A percentile compares a stretch with the other conserved stretches of the same genome.
phyloP scores from a whole-genome alignment of 1,140 invertebrate genomes.

The Mesaphorura yosii region DNA sequence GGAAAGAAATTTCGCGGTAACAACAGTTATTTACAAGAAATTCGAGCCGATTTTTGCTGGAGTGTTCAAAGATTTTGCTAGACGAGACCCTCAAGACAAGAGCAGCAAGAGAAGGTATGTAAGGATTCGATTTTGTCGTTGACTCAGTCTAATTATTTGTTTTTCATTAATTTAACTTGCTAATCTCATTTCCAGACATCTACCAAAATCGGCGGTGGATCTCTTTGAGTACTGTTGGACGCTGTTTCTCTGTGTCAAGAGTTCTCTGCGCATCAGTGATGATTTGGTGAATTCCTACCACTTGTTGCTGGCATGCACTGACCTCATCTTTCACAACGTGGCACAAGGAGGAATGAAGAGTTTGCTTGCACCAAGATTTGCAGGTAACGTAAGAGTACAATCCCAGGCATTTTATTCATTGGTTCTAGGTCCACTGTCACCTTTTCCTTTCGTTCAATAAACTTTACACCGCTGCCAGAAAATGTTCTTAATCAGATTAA shows the following conservation, averaged over 20 bases:
- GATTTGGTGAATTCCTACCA: slow-evolving; percentile 93
- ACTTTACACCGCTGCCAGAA: not conserved
- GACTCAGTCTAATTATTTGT: slow-evolving; percentile 1
- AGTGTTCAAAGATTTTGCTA: slow-evolving; percentile 52
- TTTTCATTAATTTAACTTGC: not conserved
- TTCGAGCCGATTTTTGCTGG: slow-evolving; percentile 78
- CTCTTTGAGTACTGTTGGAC: slow-evolving; percentile 90
- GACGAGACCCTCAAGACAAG: slow-evolving; percentile 17
- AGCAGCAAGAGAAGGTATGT: slow-evolving; percentile 21
- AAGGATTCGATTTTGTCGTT: slow-evolving; percentile 7
- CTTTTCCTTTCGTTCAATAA: too few relatives aligned
- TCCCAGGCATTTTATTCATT: too few relatives aligned
- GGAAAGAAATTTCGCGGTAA: slow-evolving; percentile 87
- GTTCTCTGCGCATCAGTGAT: slow-evolving; percentile 64
- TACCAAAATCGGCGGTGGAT: slow-evolving; percentile 61
- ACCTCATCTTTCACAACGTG: slow-evolving; percentile 80
- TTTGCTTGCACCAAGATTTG: slow-evolving; percentile 71
- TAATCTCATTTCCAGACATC: slow-evolving; percentile 40
- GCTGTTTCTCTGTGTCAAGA: slow-evolving; percentile 83
- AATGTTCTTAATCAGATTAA: slow-evolving; percentile 14
- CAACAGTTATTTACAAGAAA: slow-evolving; percentile 86
- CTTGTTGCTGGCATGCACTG: slow-evolving; percentile 74
- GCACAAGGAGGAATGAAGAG: slow-evolving; percentile 66
- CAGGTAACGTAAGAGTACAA: slow-evolving; percentile 53
- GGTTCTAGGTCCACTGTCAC: too few relatives aligned